Percentiles rank a stretch among this genome's conserved stretches.
phyloP scores from a whole-genome alignment of 1,140 invertebrate genomes.

The Drosophila ohnishii region DNA sequence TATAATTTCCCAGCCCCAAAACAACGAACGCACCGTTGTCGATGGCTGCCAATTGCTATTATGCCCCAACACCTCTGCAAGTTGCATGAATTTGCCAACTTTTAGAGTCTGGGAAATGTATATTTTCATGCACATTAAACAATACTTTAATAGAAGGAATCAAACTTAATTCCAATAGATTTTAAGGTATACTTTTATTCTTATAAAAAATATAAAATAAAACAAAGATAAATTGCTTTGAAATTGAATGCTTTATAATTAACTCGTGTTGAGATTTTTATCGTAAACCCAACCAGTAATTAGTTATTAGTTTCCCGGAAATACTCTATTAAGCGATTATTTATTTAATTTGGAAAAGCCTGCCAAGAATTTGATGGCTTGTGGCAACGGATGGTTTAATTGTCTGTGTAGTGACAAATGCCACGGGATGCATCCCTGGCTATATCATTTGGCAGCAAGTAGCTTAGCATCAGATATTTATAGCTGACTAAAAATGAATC shows the following conservation, averaged over 20 bases:
- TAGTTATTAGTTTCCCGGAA: neutral
- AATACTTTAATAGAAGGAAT: neutral
- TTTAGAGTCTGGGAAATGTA: constrained; percentile 3
- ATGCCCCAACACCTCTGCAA: constrained; percentile 26
- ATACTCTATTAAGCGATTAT: constrained; percentile 2
- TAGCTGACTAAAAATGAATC: constrained; percentile 17
- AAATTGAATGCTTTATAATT: neutral
- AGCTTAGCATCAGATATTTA: constrained; percentile 15
- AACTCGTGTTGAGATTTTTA: neutral
- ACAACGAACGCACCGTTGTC: constrained; percentile 3
- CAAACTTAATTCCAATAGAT: too few species aligned
- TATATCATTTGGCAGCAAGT: constrained; percentile 26
- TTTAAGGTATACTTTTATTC: neutral
- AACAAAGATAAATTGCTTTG: too few species aligned
- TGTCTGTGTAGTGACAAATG: constrained; percentile 19
- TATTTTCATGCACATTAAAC: neutral
- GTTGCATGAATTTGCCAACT: constrained; percentile 12
- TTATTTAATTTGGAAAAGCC: neutral
- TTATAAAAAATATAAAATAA: neutral
- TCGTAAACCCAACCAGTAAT: neutral
- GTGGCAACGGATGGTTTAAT: neutral
- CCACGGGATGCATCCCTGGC: constrained; percentile 19
- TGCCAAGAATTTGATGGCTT: constrained; percentile 17
- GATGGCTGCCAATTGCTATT: constrained; percentile 19
- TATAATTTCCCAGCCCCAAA: constrained; percentile 29